Percentiles rank a stretch among this genome's conserved stretches.
These are phyloP conservation scores for Amniataba percoides DNA, from an alignment of 2,797 vertebrate species.

Conservation along the genomic window DNA sequence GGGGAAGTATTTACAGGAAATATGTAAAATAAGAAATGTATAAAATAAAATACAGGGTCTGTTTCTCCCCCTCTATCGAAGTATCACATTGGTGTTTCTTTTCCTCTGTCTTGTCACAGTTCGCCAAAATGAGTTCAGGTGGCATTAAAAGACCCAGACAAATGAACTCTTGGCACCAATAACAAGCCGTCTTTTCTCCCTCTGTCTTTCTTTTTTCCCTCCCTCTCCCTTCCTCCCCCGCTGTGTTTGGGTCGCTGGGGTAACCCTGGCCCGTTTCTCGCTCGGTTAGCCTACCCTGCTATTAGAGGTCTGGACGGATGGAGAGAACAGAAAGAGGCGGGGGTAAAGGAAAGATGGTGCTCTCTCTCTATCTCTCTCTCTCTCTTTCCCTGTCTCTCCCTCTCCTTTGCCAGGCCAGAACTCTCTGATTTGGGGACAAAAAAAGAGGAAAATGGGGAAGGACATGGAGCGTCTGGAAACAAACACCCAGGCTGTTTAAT, in stretches of 20 bases:
- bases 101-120: slow-evolving; percentile 34
- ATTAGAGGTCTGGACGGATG: slow-evolving; percentile 84
- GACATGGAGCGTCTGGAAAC: slow-evolving; percentile 50
- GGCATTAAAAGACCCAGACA: slow-evolving; percentile 54
- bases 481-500: slow-evolving; percentile 41
- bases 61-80: not conserved
- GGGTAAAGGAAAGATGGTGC: slow-evolving; percentile 61
- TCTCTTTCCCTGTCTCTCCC: not conserved
- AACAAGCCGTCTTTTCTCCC: slow-evolving; percentile 64
- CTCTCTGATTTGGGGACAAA: slow-evolving; percentile 60
- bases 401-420: slow-evolving; percentile 25
- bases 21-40: not conserved
- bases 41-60: not conserved
- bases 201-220: slow-evolving; percentile 29
- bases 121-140: slow-evolving; percentile 64
- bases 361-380: slow-evolving; percentile 12
- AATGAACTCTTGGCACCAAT: slow-evolving; percentile 68
- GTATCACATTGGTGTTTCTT: not conserved
- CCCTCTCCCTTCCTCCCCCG: slow-evolving; percentile 52
- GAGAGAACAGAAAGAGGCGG: slow-evolving; percentile 67
- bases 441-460: slow-evolving; percentile 43
- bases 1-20: not conserved
- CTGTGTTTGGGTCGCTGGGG: slow-evolving; percentile 80
- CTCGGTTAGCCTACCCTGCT: slow-evolving; percentile 84
- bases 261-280: slow-evolving; percentile 79